Base-by-base conservation (phyloP, 2,797 vertebrate species). In the Dallia pectoralis region DNA sequence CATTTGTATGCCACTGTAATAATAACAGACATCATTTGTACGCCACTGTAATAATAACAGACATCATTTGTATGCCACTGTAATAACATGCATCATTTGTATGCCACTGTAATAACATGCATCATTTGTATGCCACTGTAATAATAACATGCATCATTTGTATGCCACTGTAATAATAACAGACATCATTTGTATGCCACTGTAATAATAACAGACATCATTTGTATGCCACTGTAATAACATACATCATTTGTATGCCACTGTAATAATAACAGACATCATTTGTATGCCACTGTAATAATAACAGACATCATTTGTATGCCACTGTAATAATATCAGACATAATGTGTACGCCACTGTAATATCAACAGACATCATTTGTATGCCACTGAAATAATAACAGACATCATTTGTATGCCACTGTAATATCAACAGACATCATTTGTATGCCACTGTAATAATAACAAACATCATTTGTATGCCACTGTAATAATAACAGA, bases 121-220 rank as follows among this genome's bases (percentile, higher is more conserved):
- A n/a, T n/a, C n/a, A n/a, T n/a, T n/a, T n/a, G n/a, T n/a, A n/a
- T 27, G 8, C 53, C 53, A 18, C 25, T 59, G 53, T 27, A 56
- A 51, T 78, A 62, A 73, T 11, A 16, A n/a, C n/a, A n/a, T n/a
- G n/a, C n/a, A n/a, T n/a, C n/a, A n/a, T n/a, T n/a, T n/a, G n/a
- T n/a, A n/a, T 27, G 8, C 53, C 53, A 18, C 25, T 59, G 53
- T 27, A 56, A 51, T 78, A 62, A 73, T 11, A 16, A n/a, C n/a
- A n/a, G n/a, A n/a, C n/a, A n/a, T n/a, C n/a, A n/a, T n/a, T n/a
- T n/a, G n/a, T n/a, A n/a, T 27, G 8, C 53, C 53, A 18, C 25
- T 59, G 53, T 27, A 56, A 51, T 78, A 62, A 73, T 11, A 16
- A n/a, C n/a, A n/a, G n/a, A n/a, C n/a, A n/a, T n/a, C n/a, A n/a